phyloP scores from a whole-genome alignment of 2,797 vertebrate genomes.

The Thunnus albacares region DNA sequence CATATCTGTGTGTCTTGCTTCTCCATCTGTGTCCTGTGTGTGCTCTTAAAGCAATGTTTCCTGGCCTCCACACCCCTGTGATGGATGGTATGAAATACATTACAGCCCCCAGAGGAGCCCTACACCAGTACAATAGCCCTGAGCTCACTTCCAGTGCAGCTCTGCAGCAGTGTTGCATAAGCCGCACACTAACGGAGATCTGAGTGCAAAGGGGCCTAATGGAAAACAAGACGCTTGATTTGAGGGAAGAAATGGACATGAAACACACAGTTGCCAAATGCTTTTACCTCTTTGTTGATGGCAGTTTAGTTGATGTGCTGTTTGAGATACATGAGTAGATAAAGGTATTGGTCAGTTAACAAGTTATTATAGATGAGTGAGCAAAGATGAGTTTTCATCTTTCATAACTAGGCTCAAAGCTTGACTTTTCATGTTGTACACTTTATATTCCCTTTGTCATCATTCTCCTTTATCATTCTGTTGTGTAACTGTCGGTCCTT shows the following conservation, averaged over 20 bases:
- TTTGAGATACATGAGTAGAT: not conserved
- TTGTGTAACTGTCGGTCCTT: not conserved
- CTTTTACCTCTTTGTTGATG: constrained; percentile 25
- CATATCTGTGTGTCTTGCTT: constrained; percentile 72
- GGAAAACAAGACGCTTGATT: constrained; percentile 70
- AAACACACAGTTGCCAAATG: constrained; percentile 17
- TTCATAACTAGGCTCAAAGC: not conserved
- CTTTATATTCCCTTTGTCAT: not conserved
- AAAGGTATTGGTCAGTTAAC: not conserved
- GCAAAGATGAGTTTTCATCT: constrained; percentile 1
- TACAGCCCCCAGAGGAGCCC: constrained; percentile 83
- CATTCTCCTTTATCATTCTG: not conserved
- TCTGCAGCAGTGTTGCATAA: constrained; percentile 60
- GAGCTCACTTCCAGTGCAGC: constrained; percentile 80
- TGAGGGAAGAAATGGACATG: constrained; percentile 49
- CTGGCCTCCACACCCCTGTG: constrained; percentile 79
- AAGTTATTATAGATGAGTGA: constrained; percentile 1
- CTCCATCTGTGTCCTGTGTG: constrained; percentile 83
- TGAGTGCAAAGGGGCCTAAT: constrained; percentile 64
- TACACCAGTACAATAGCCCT: constrained; percentile 80
- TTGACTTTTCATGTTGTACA: not conserved
- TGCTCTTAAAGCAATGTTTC: constrained; percentile 82
- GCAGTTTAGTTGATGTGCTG: constrained; percentile 20
- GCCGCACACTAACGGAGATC: constrained; percentile 53
- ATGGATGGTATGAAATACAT: constrained; percentile 82